Conservation (phyloP, 2,888 invertebrate species). For the Eubasilissa splendida region DNA sequence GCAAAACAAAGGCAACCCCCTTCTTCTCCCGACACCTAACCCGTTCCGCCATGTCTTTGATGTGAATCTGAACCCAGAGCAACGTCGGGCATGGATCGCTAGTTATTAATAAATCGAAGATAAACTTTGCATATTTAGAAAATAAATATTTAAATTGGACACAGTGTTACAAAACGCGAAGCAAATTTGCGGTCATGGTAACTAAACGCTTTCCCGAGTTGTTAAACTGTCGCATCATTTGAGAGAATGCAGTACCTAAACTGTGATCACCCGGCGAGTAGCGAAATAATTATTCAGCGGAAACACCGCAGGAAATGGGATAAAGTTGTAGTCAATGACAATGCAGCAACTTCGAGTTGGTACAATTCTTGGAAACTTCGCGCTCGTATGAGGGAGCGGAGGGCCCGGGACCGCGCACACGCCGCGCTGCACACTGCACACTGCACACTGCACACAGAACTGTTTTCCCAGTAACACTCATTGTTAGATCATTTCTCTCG, state of each 20-base stretch:
- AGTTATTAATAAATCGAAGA: too few species aligned
- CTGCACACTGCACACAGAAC: background rate
- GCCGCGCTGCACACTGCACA: background rate
- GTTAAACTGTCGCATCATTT: too few species aligned
- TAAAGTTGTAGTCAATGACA: conserved; percentile 26
- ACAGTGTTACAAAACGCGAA: too few species aligned
- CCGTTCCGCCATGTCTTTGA: too few species aligned
- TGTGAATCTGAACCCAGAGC: too few species aligned
- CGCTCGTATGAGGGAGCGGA: background rate
- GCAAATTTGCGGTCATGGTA: background rate
- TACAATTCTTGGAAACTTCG: conserved; percentile 20
- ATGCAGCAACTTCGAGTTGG: conserved; percentile 5
- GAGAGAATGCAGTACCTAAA: background rate
- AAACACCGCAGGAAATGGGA: conserved; percentile 11
- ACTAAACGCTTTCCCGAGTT: background rate
- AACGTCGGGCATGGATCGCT: too few species aligned
- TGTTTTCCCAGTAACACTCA: conserved; percentile 7
- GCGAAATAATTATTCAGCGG: conserved; percentile 18
- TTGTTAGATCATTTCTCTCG: background rate
- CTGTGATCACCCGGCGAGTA: background rate
- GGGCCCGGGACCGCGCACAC: background rate
- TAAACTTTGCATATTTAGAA: background rate
- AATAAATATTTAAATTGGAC: background rate
- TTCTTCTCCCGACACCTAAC: too few species aligned
- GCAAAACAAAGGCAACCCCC: too few species aligned